These are phyloP conservation scores for Nansenia antarctica DNA, from an alignment of 2,113 vertebrate species.

Conservation along the genomic window DNA sequence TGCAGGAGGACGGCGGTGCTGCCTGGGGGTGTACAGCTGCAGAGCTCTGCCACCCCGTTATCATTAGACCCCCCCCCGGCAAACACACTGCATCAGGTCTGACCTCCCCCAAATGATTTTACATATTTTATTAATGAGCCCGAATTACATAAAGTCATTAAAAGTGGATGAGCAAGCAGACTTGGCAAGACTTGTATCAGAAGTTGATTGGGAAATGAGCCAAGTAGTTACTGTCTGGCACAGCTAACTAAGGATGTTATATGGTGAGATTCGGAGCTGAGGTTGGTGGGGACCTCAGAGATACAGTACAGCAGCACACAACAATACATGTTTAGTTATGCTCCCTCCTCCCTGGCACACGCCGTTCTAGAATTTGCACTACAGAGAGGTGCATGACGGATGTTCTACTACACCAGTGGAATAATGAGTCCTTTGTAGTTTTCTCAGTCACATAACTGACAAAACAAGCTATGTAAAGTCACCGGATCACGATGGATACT, in stretches of 20 bases:
- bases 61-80: slow-evolving; percentile 47
- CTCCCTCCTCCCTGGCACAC: background rate
- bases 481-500: no score
- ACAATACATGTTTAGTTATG: background rate
- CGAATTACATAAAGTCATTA: slow-evolving; percentile 75
- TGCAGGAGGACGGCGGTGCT: slow-evolving; percentile 49
- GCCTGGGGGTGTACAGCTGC: slow-evolving; percentile 59
- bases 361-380: no score
- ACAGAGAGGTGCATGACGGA: background rate
- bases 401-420: background rate
- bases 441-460: no score
- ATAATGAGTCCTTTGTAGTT: background rate
- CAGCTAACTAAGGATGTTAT: background rate
- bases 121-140: slow-evolving; percentile 71
- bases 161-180: slow-evolving; percentile 62
- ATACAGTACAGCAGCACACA: background rate
- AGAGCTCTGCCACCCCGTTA: no score
- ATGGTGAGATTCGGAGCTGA: background rate
- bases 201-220: slow-evolving; percentile 45
- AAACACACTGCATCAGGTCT: slow-evolving; percentile 32
- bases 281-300: background rate
- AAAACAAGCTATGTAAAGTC: no score
- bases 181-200: slow-evolving; percentile 57
- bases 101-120: slow-evolving; percentile 57
- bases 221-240: slow-evolving; percentile 51